Evolutionary conservation across 2,113 vertebrate genomes (phyloP).

Genomic region (Sylvietta virens): DNA sequence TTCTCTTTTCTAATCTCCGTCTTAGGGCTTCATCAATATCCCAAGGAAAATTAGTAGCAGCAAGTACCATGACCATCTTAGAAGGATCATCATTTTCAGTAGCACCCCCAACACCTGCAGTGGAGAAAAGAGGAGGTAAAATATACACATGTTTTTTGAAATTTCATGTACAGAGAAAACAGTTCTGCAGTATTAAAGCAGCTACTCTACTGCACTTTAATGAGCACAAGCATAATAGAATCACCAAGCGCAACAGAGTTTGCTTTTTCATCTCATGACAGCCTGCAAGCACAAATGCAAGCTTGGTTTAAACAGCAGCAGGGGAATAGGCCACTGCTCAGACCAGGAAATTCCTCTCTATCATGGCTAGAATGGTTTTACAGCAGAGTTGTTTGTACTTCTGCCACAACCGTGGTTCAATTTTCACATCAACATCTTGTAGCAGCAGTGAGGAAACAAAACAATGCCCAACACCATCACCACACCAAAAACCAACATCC

Average conservation of each 20-base stretch:
- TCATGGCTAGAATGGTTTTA: background rate
- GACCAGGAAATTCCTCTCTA: background rate
- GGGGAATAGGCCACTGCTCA: background rate
- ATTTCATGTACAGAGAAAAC: background rate
- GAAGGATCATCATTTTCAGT: slow-evolving; percentile 94
- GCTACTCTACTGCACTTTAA: background rate
- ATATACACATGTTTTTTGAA: background rate
- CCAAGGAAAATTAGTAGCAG: slow-evolving; percentile 98
- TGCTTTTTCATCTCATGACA: background rate
- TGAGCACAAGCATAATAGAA: background rate
- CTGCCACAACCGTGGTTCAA: background rate
- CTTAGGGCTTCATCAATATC: slow-evolving; percentile 97
- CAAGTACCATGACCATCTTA: slow-evolving; percentile 99
- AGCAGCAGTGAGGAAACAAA: background rate
- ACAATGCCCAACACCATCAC: background rate
- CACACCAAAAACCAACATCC: accelerated
- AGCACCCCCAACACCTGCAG: slow-evolving; percentile 90
- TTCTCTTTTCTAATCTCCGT: slow-evolving; percentile 92
- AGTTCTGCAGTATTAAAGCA: background rate
- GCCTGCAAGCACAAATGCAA: background rate
- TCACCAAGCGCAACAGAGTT: background rate
- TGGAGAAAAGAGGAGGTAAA: background rate
- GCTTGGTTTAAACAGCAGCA: background rate
- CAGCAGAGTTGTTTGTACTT: background rate
- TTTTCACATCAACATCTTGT: background rate